Base-by-base conservation (phyloP, 2,888 invertebrate genomes). In the Acleris emargana region DNA sequence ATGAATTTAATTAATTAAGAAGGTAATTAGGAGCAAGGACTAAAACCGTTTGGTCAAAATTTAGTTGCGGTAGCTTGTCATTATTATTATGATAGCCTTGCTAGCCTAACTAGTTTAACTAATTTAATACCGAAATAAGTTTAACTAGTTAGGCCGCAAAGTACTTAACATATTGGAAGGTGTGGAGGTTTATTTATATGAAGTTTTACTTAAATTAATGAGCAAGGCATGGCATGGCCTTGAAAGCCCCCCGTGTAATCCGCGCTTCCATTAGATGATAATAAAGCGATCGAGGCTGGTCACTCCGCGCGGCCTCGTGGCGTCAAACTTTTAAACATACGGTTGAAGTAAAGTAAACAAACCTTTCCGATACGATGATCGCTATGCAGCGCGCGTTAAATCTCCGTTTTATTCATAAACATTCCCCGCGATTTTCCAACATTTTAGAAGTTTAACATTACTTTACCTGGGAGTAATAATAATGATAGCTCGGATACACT, bases 311-410 rank as follows among this genome's bases (percentile, higher is more conserved):
- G 64, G 60, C 64, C 64, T 64, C 62, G 55, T 13, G 13, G 52
- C 42, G 32, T 57, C 55, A 28, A 50, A 62, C 55, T 54, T 57
- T 49, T 47, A 64, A 64, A 64, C 59, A 55, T 59, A 64, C 58
- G 64, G 51, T 38, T 58, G 49, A 64, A 59, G 64, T 60, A 64
- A 64, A 55, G 43, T 54, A 64, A 64, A 64, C 60, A 64, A 64
- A 64, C 64, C 64, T 59, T 64, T 58, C 49, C 58, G 53, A 42
- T 42, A 42, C 53, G 17, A 52, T 20, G 58, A 54, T 54, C 42
- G 54, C 38, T 28, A 11, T 5, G n/a, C 11, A 32, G 50, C 43
- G 50, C 45, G 42, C 43, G 20, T n/a, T 42, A 42, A 55, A 45
- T 60, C 42, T 43, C n/a, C 16, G n/a, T 28, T 20, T 22, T 49